Evolutionary conservation across 1,140 invertebrate species (phyloP), one percentile per base, ranked within the genome.

Genomic region (Drosophila tropicalis): DNA sequence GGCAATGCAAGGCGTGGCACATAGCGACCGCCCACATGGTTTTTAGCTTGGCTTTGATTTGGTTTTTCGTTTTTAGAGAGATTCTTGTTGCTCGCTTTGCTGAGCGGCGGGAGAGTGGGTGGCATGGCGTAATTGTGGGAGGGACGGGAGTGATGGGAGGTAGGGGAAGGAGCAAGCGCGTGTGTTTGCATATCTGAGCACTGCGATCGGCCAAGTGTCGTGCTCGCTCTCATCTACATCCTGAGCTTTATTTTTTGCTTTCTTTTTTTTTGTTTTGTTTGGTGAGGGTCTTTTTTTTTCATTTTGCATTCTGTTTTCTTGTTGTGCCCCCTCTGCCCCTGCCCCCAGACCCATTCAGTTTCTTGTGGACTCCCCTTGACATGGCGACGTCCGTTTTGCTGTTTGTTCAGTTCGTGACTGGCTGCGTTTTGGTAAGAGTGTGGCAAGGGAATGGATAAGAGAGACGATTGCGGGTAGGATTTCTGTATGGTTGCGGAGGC

Each of bases 161-260:
- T 6, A n/a, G 6, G 54, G 32, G 7, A 34, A 44, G 40, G 22
- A n/a, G 19, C 32, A 55, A 65, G 63, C 39, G 79, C 70, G 70
- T 79, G 79, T 83, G 79, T 80, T 82, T 80, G 77, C 80, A 82
- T 82, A 82, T 82, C 74, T 76, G 62, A 72, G 55, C 72, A 44
- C 62, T 64, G 69, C 72, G 72, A 79, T 81, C 74, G 60, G 25
- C 74, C 74, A 77, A 77, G 74, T 77, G 74, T 66, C 57, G 57
- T 76, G 55, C 41, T 51, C 39, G 51, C 56, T 58, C 56, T 58
- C 56, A 58, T 65, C 13, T 17, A 39, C 34, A 54, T 36, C 44
- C 62, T 51, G 47, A 54, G 47, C 25, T 64, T 64, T 47, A 54
- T 19, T 32, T 29, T 36, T 39, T 15, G 17, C 57, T 56, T n/a